A percentile compares a stretch with the other conserved stretches of the same genome.
Conservation (phyloP, 2,797 vertebrate genomes). For the Tenualosa thibaudeaui region DNA sequence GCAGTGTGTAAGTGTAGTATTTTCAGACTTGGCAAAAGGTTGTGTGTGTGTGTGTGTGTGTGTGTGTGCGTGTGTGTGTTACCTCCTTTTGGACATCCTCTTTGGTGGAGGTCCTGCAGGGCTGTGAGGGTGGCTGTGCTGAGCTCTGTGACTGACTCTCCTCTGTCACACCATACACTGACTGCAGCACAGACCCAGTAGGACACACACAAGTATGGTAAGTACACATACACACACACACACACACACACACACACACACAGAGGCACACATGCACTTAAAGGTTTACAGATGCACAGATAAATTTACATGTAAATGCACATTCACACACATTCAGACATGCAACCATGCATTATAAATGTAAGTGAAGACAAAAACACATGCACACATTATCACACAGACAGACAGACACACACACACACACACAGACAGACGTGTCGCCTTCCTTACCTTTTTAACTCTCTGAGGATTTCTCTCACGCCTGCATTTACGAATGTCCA, state of each 20-base stretch:
- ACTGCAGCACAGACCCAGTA: conserved; percentile 67
- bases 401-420: background rate
- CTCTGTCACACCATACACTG: conserved; percentile 89
- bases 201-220: background rate
- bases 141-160: conserved; percentile 89
- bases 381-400: background rate
- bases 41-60: background rate
- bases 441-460: conserved; percentile 86
- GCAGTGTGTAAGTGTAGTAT: background rate
- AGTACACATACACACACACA: background rate
- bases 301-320: background rate
- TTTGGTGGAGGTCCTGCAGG: conserved; percentile 84
- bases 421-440: background rate
- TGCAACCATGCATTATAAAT: background rate
- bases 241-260: conserved; percentile 6
- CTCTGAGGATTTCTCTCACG: conserved; percentile 94
- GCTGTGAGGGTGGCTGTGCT: conserved; percentile 82
- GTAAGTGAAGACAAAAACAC: background rate
- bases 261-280: background rate
- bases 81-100: conserved; percentile 92
- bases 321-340: background rate
- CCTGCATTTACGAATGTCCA: conserved; percentile 97
- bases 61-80: conserved; percentile 43
- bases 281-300: no score
- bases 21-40: background rate